Evolutionary conservation across 2,888 invertebrate species (phyloP), one percentile per base, ranked within the genome.

Genomic region (Caenorhabditis sp.): DNA sequence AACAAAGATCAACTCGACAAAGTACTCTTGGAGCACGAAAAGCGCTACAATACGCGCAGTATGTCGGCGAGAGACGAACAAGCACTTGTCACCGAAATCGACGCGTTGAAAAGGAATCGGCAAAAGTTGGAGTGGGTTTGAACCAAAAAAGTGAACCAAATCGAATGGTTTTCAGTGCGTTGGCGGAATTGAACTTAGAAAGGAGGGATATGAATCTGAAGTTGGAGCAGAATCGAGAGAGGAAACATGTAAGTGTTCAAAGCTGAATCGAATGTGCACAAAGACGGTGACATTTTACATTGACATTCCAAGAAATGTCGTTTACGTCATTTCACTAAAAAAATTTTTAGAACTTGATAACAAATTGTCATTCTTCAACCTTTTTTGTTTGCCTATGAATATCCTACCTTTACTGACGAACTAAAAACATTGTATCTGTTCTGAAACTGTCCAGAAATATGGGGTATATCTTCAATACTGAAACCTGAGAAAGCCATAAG

Each of bases 31-130:
- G 71, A 59, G 22, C 59, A 68, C 17, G 78, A 83, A 46, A 73
- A 77, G 4, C 71, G 80, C 17, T 84, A 83, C 66, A 73, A 59
- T 2, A 58, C 63, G 37, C 24, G 30, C 6, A 78, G 62, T 45
- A 52, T 78, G 24, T 74, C 75, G 9, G 68, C 73, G 17, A 78
- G 79, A 0, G 80, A 84, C 37, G 84, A 84, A 48, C 75, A 80
- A 17, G 48, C 68, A 5, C 55, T 84, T 32, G 80, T 84, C 2
- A 73, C 71, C n/a, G 82, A 84, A 37, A 74, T 74, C 15, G 55
- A 74, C 20, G 55, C 61, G 9, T 37, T 68, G 27, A 74, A 74
- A 17, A 30, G 74, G 26, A 74, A 68, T 66, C 26, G 30, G n/a
- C 45, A 52, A 15, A 59, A 65, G 22, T 48, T 73, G n/a, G 65